Evolutionary conservation across 2,797 vertebrate genomes (phyloP), one percentile per base, ranked within the genome.

Genomic region (Myotis findleyi): DNA sequence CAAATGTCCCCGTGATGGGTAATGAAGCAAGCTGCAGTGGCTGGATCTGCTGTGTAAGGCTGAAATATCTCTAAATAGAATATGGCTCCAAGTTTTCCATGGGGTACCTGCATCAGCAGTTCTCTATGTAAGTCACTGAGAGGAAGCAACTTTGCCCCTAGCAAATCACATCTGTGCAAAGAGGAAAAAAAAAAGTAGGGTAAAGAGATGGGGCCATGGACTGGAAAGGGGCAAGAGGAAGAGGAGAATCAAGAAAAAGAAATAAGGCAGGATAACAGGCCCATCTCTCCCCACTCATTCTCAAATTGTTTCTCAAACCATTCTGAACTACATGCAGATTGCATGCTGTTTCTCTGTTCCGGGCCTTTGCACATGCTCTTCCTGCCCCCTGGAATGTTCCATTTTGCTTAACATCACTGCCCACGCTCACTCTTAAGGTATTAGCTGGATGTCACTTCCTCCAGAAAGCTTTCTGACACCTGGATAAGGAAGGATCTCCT

Each of bases 21-120:
- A 84, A 77, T 62, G 83, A 94, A 53, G 93, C 71, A 82, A 76
- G 76, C 38, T 10, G 47, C 62, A 17, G 80, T 36, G 53, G 36
- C 91, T 55, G 55, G 92, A 96, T 95, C 21, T 95, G 97, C 96
- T 97, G 96, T 71, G 95, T 96, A 95, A 97, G 95, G 84, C 86
- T 89, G 53, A 94, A 92, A 79, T 79, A 86, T 94, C 95, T 85
- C 62, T 53, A 97, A 97, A 97, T 97, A 97, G 97, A 97, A 95
- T 33, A 85, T 68, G 94, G 93, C 90, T 95, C 84, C 83, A 47
- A 82, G 92, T 96, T 96, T 94, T 96, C 95, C 93, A 89, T 51
- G 72, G 95, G 87, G 95, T 30, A 95, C 51, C 90, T 95, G 82
- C 75, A 93, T 97, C 96, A 97, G 96, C 97, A 79, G 49, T 95